Conservation (phyloP, 2,888 invertebrate genomes). For the Campopleginae sp. region DNA sequence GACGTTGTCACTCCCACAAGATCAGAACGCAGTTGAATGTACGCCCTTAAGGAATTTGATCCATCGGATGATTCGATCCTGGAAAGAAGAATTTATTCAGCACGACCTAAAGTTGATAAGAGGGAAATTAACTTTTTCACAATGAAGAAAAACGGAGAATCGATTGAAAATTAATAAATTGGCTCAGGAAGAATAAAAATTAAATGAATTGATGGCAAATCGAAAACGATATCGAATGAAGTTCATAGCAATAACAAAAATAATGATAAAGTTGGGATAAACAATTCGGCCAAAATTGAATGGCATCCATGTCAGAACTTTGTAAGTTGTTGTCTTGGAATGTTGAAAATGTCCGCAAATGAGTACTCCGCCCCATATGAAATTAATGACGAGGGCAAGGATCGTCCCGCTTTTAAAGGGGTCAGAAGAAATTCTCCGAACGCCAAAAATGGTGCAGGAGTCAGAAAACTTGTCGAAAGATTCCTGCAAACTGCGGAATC, state of each 20-base stretch:
- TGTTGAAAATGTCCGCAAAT: slow-evolving; percentile 37
- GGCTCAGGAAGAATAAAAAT: background rate
- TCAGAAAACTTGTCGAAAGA: slow-evolving; percentile 17
- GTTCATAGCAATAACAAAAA: slow-evolving; percentile 45
- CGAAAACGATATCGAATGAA: slow-evolving; percentile 42
- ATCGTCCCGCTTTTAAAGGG: background rate
- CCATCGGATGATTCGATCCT: slow-evolving; percentile 17
- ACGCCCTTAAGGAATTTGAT: slow-evolving; percentile 32
- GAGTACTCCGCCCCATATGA: background rate
- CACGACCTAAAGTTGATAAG: too few species aligned
- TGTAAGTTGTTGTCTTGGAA: background rate
- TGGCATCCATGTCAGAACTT: slow-evolving; percentile 12
- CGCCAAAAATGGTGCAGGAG: background rate
- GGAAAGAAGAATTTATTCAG: background rate
- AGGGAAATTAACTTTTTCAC: too few species aligned
- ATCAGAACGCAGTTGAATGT: slow-evolving; percentile 31
- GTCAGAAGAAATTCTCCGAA: background rate
- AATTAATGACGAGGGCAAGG: slow-evolving; percentile 17
- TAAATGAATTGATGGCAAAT: background rate
- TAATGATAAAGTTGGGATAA: slow-evolving; percentile 53
- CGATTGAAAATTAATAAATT: background rate
- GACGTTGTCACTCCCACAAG: slow-evolving; percentile 34
- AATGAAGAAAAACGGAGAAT: background rate
- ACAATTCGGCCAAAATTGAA: slow-evolving; percentile 53
- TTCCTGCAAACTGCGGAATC: slow-evolving; percentile 17